phyloP scores from a whole-genome alignment of 2,888 invertebrate genomes.

The Galeruca laticollis region DNA sequence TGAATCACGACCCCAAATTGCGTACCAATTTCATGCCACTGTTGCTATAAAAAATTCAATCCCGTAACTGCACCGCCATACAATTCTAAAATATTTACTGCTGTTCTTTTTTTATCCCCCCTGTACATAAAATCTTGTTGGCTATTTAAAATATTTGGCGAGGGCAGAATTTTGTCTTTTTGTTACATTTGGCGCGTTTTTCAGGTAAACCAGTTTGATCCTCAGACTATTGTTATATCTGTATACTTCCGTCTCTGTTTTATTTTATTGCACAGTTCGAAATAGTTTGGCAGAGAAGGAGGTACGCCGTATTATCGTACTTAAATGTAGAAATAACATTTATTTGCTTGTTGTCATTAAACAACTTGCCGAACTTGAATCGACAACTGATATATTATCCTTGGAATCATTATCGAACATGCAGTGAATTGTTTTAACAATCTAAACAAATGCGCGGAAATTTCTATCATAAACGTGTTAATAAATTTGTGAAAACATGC shows the following conservation, averaged over 20 bases:
- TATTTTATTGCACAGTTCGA: background rate
- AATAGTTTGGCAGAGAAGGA: background rate
- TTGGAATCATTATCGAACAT: slow-evolving; percentile 4
- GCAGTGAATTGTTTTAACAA: background rate
- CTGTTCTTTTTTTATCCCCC: background rate
- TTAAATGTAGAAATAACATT: background rate
- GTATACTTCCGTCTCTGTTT: background rate
- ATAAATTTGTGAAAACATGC: background rate
- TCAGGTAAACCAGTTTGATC: slow-evolving; percentile 1
- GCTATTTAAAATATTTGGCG: background rate
- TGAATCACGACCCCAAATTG: no score
- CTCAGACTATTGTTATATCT: background rate
- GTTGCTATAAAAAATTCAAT: no score
- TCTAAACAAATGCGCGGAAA: background rate
- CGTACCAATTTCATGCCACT: no score
- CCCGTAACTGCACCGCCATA: no score
- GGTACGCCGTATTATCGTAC: background rate
- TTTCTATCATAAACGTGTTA: background rate
- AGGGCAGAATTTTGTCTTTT: background rate
- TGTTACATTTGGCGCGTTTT: slow-evolving; percentile 4
- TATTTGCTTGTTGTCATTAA: background rate
- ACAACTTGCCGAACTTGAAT: background rate
- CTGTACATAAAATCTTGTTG: slow-evolving; percentile 4
- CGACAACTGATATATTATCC: background rate
- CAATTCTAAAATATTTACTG: no score